Base-by-base conservation (phyloP, 2,888 invertebrate species). In the Eristalinus sepulchralis region DNA sequence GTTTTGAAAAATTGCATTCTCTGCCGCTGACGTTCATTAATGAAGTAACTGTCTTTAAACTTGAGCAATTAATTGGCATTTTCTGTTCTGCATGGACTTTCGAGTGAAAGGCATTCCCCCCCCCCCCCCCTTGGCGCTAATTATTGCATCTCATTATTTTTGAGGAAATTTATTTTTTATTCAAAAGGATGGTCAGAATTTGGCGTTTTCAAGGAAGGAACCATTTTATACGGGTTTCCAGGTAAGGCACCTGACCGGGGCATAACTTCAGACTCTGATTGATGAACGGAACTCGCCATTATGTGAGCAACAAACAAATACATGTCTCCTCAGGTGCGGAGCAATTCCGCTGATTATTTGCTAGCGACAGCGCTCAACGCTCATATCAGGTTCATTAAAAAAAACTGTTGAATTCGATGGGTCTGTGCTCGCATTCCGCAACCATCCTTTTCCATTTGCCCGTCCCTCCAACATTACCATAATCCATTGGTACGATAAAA, bases 401-500 rank as follows among this genome's bases (percentile, higher is more conserved):
- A 68, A 68, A 85, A 81, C 81, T 85, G 84, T 85, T 85, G 84
- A 75, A 81, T 85, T 55, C 47, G 47, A 76, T 66, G 36, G 67
- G 47, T 59, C 55, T 22, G 64, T 36, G 31, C 75, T 20, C 47
- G n/a, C 47, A 17, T 6, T 47, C n/a, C 53, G 39, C 39, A 22
- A 20, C 68, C 36, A 63, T 27, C 24, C 57, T 20, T 24, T 70
- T 5, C 27, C 31, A 55, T 68, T 60, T 63, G 34, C 47, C n/a
- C 60, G 22, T 36, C 60, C 60, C 55, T 57, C 24, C 66, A 39
- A 66, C 73, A 86, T 86, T 86, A 86, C 86, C 86, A 86, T 86
- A 86, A 86, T 83, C 86, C 83, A 83, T 73, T 86, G 86, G 86
- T 59, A 83, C 75, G 83, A 86, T 86, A 83, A 83, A 86, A 86